Base-by-base conservation (phyloP, 2,113 vertebrate species). In the Heterochromis multidens region DNA sequence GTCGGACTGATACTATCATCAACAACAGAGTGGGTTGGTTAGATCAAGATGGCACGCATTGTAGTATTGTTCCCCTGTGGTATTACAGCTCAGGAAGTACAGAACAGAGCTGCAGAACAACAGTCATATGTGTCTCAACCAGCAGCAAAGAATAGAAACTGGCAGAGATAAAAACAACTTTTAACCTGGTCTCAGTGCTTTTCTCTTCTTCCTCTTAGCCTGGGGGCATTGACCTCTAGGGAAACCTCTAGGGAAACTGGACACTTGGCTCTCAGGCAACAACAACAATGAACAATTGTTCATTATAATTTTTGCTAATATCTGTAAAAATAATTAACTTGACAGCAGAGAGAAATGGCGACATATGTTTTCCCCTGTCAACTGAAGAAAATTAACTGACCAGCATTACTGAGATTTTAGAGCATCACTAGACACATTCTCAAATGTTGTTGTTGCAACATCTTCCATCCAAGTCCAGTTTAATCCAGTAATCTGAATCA, bases 51-150 rank as follows among this genome's bases (percentile, higher is more conserved):
- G 81, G 88, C 80, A 88, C 3, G 21, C 78, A 81, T 35, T 57
- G 74, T 77, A 37, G 76, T 10, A 81, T 84, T 88, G 88, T 87
- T 87, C 77, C 83, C 67, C 79, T 72, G 89, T 77, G 88, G 87
- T 60, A 83, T 89, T 83, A 91, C 31, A 87, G 81, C 40, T 85
- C 93, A 94, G 93, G 91, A 95, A 94, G 92, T 84, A 40, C 49
- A 82, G n/a, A 82, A 27, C 67, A 14, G 72, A 88, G 82, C 81
- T 67, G 56, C 83, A 60, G 59, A 83, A 70, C 62, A 89, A 86
- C 88, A 91, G 87, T 88, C 85, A 61, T 56, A 67, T 21, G n/a
- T 57, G 65, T 77, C 17, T 72, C 43, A 3, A 84, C 77, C 60
- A 16, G 19, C 27, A 2, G 86, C 89, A 80, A 85, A 80, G 72